phyloP scores from a whole-genome alignment of 2,113 vertebrate genomes.

The Chunga burmeisteri region DNA sequence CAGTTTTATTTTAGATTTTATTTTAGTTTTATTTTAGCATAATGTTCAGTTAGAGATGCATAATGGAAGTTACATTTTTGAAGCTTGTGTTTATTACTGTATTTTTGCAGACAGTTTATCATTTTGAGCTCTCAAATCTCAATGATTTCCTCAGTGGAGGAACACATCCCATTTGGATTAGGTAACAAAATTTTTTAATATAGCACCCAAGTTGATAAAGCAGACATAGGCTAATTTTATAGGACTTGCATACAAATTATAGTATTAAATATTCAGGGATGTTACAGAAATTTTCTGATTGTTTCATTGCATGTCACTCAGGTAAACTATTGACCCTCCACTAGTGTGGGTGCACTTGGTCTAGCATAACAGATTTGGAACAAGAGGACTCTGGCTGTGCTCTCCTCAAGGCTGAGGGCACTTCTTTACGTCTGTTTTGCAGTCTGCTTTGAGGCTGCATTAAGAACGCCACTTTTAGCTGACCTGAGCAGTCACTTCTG shows the following conservation, averaged over 20 bases:
- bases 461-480: not conserved
- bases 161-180: not conserved
- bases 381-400: not conserved
- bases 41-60: not conserved
- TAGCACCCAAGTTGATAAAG: not conserved
- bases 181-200: not conserved
- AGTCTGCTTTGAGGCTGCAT: not conserved
- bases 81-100: not conserved
- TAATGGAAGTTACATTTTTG: not conserved
- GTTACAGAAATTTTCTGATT: not conserved
- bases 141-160: not conserved
- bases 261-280: not conserved
- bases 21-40: constrained; percentile 22
- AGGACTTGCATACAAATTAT: not conserved
- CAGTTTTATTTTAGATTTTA: not conserved
- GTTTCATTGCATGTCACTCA: not conserved
- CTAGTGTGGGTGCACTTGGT: not conserved
- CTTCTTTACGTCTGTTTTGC: not conserved
- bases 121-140: not conserved
- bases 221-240: not conserved
- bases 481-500: not conserved
- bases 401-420: not conserved
- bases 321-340: rapidly evolving
- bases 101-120: not conserved
- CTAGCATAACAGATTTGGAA: not conserved